Evolutionary conservation across 1,140 invertebrate species (phyloP), one percentile per base, ranked within the genome.

Genomic region (Reticulitermes speratus): DNA sequence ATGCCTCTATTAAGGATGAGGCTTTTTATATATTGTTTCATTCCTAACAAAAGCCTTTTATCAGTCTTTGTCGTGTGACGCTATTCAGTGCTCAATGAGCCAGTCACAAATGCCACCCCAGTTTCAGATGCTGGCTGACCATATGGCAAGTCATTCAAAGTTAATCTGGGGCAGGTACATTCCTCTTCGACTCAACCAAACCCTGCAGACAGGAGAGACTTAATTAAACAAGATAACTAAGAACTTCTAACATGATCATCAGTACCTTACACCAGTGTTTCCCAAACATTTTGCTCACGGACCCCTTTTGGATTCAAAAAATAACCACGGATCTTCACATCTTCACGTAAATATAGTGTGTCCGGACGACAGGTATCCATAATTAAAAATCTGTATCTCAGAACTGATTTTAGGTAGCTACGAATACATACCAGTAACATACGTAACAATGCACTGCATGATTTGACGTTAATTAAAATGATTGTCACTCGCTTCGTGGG

Each of bases 151-250:
- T 93, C 91, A 93, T 91, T 94, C 92, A 88, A 94, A 92, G 88
- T 94, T 93, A 82, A 95, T 92, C 88, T 94, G 92, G 83, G 94
- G 92, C 86, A 94, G 92, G 86, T 95, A 91, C 88, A 95, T 91
- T 84, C 94, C 94, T 87, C 93, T 93, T 91, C 94, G 94, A 90
- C 94, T 95, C 87, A 95, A 89, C 94, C 94, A 95, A 59, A 95
- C 93, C 32, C 94, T 95, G 90, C 25, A 89, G 91, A 88, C 75
- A 87, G 55, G 86, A 87, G 14, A 38, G 38, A 86, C 59, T 75
- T 44, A 30, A 84, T 32, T n/a, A 87, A 23, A 75, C 9, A 87
- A 45, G 85, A 44, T 23, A 81, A 16, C 84, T 82, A 88, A 88
- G 86, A 87, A 85, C 65, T 82, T 86, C 89, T 84, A 90, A 86